Evolutionary conservation across 2,113 vertebrate species (phyloP).

Genomic region (Micromys minutus): DNA sequence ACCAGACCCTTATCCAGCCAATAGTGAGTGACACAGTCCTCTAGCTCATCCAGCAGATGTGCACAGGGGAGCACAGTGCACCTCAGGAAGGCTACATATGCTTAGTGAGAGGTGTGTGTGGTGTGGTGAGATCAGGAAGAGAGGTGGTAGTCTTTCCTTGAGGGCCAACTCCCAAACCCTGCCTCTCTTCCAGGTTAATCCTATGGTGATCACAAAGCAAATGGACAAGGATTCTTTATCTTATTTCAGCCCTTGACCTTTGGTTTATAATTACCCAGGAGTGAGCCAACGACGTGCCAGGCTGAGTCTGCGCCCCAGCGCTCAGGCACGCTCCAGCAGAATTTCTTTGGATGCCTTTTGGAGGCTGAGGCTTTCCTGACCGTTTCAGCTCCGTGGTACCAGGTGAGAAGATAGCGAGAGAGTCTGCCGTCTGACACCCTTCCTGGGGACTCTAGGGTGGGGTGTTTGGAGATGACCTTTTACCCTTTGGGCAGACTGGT

Average conservation of each 20-base stretch:
- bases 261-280: constrained; percentile 11
- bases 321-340: not conserved
- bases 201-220: not conserved
- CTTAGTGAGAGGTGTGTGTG: not conserved
- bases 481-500: not conserved
- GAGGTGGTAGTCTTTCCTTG: not conserved
- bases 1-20: not conserved
- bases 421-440: not conserved
- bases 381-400: not conserved
- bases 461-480: not conserved
- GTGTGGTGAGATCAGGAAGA: no score
- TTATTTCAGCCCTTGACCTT: not conserved
- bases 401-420: not conserved
- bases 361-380: not conserved
- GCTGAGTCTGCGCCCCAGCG: not conserved
- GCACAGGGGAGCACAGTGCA: no score
- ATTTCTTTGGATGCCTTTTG: not conserved
- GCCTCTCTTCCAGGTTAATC: not conserved
- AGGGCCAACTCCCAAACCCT: not conserved
- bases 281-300: not conserved
- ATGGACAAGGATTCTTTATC: accelerated
- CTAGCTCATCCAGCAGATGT: not conserved
- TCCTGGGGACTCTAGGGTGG: not conserved
- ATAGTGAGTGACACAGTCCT: not conserved
- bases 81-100: not conserved